Percentiles rank a stretch among this genome's conserved stretches.
Conservation (phyloP, 2,888 invertebrate species). For the Nesidiocoris tenuis region DNA sequence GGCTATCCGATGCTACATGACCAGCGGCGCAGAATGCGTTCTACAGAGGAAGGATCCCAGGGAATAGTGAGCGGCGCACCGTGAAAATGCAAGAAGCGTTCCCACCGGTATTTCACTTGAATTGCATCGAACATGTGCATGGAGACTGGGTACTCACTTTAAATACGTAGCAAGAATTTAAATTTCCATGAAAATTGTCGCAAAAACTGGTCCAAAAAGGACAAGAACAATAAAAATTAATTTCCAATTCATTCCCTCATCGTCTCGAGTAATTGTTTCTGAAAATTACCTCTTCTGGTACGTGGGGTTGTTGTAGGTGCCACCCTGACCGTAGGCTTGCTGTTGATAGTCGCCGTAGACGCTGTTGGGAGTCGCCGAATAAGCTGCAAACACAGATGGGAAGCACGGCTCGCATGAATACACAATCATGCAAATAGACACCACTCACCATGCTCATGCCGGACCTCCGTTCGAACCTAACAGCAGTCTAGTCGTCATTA, state of each 20-base stretch:
- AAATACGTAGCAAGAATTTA: no score
- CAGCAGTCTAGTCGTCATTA: constrained; percentile 32
- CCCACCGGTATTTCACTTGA: no score
- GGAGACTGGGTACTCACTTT: no score
- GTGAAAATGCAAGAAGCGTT: background rate
- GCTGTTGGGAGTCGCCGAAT: constrained; percentile 36
- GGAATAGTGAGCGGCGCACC: background rate
- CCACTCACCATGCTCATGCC: background rate
- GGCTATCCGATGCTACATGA: background rate
- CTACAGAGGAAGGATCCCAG: no score
- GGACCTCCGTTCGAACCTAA: background rate
- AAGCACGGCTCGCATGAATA: background rate
- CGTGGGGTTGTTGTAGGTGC: constrained; percentile 49
- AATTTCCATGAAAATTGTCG: no score
- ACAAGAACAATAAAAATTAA: no score
- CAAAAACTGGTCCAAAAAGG: no score
- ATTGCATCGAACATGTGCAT: no score
- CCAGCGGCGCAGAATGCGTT: background rate
- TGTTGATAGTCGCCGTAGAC: constrained; percentile 36
- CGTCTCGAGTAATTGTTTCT: no score
- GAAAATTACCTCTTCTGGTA: constrained; percentile 51
- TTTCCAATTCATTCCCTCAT: no score
- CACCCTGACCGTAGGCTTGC: constrained; percentile 42
- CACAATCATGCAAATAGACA: constrained; percentile 16
- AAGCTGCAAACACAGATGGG: constrained; percentile 39